Evolutionary conservation across 2,888 invertebrate genomes (phyloP).

Genomic region (Hydrotaea diabolus): DNA sequence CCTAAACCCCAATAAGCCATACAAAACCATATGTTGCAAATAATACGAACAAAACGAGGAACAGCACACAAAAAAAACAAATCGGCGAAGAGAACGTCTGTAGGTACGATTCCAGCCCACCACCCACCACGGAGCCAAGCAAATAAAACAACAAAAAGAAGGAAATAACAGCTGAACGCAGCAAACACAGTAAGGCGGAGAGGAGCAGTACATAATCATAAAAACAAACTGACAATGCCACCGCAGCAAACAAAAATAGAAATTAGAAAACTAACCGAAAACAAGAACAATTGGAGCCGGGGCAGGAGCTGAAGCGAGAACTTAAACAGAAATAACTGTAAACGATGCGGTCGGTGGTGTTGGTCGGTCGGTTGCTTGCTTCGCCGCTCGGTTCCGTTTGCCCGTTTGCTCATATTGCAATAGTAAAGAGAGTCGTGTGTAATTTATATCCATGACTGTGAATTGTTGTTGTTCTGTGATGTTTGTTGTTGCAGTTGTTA

Average conservation of each 20-base stretch:
- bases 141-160: not conserved
- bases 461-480: conserved; percentile 1
- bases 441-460: conserved; percentile 22
- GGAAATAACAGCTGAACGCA: conserved; percentile 1
- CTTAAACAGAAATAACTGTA: conserved; percentile 14
- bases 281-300: not conserved
- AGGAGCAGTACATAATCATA: conserved; percentile 31
- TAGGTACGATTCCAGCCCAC: not conserved
- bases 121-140: not conserved
- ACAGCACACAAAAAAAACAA: not conserved
- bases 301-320: not conserved
- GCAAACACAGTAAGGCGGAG: not conserved
- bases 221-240: conserved; percentile 32
- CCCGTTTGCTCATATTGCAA: conserved; percentile 1
- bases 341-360: conserved; percentile 25
- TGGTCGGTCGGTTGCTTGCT: not conserved
- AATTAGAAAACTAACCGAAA: conserved; percentile 39
- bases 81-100: not conserved
- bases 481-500: conserved; percentile 39
- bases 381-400: not conserved
- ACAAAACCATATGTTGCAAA: conserved; percentile 10
- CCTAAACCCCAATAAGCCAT: conserved; percentile 14
- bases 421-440: conserved; percentile 24
- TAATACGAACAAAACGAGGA: not conserved
- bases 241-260: conserved; percentile 30